These are phyloP conservation scores for Sebastes steindachneri DNA, from an alignment of 2,797 vertebrate genomes.

Conservation along the genomic window DNA sequence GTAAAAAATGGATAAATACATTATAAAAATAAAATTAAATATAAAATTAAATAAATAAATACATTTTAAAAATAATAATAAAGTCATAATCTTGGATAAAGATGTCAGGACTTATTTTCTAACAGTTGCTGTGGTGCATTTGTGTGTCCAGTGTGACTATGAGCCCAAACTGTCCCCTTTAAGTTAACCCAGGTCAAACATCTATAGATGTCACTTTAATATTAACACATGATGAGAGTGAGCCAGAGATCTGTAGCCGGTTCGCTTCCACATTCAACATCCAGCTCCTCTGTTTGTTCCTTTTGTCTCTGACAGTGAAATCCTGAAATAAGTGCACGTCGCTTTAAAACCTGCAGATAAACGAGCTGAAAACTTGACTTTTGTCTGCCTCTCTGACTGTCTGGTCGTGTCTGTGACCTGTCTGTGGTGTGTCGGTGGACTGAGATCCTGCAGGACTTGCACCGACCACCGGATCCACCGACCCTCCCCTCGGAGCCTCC, in stretches of 20 bases:
- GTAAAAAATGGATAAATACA: too few relatives aligned
- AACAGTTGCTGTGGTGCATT: too few relatives aligned
- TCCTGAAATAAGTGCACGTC: constrained; percentile 51
- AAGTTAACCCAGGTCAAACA: neutral
- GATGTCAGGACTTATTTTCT: too few relatives aligned
- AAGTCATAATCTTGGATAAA: too few relatives aligned
- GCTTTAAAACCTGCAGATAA: constrained; percentile 43
- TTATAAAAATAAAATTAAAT: too few relatives aligned
- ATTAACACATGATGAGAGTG: neutral
- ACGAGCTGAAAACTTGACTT: constrained; percentile 56
- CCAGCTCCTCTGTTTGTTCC: constrained; percentile 11
- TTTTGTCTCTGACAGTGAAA: constrained; percentile 59
- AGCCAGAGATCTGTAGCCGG: neutral
- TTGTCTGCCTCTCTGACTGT: constrained; percentile 51
- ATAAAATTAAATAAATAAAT: too few relatives aligned
- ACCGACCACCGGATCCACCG: neutral
- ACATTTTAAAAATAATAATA: too few relatives aligned
- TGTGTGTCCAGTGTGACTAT: neutral
- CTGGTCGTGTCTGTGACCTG: too few relatives aligned
- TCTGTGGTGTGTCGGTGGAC: too few relatives aligned
- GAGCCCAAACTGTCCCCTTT: neutral
- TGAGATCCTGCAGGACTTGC: constrained; percentile 5
- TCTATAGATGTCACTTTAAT: neutral
- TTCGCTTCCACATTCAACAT: constrained; percentile 9
- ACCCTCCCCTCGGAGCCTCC: constrained; percentile 72